Evolutionary conservation across 2,888 invertebrate genomes (phyloP).

Genomic region (Liopterus haemorrhoidalis): DNA sequence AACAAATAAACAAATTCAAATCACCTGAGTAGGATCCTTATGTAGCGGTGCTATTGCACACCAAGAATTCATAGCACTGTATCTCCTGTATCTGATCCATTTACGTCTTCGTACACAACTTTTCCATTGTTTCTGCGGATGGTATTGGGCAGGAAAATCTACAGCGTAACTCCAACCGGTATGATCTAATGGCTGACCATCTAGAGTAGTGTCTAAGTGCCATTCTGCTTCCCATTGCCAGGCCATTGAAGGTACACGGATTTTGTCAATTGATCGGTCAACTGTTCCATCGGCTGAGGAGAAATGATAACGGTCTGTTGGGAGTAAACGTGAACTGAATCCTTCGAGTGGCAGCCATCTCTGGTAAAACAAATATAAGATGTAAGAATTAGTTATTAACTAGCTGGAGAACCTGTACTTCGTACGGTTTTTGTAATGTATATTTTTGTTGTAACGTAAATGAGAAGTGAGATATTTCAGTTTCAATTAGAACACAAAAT

Average conservation of each 20-base stretch:
- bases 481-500: no score
- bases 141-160: constrained; percentile 81
- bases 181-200: constrained; percentile 81
- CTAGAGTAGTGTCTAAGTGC: constrained; percentile 76
- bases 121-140: constrained; percentile 77
- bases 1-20: neutral
- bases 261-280: constrained; percentile 72
- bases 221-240: constrained; percentile 98
- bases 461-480: constrained; percentile 1
- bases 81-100: constrained; percentile 83
- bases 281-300: constrained; percentile 78
- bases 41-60: constrained; percentile 84
- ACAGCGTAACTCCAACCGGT: constrained; percentile 93
- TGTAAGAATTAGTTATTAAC: constrained; percentile 3
- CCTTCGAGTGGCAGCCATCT: constrained; percentile 89
- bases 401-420: constrained; percentile 1
- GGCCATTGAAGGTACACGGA: constrained; percentile 84
- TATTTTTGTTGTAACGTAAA: constrained; percentile 7
- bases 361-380: constrained; percentile 42
- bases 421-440: neutral
- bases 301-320: constrained; percentile 82
- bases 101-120: constrained; percentile 83
- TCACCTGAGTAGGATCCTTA: constrained; percentile 75
- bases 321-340: constrained; percentile 74
- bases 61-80: constrained; percentile 88